Evolutionary conservation across 2,888 invertebrate species (phyloP).

Genomic region (Leptarthrus brevirostris): DNA sequence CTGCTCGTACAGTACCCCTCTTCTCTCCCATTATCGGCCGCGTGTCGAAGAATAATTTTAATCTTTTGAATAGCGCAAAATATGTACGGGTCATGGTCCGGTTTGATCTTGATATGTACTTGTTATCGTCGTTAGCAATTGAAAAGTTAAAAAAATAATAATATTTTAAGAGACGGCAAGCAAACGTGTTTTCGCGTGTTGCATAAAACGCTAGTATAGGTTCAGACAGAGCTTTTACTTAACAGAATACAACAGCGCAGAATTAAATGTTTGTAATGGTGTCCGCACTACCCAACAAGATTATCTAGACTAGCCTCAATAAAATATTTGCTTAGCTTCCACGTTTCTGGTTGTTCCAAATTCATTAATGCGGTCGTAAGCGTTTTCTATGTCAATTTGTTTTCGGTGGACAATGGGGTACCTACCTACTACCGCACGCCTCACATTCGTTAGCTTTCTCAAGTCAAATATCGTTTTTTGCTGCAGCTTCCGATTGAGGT

Average conservation of each 20-base stretch:
- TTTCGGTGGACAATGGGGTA: constrained; percentile 13
- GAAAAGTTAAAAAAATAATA: background rate
- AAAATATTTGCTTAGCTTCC: background rate
- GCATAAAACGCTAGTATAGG: constrained; percentile 21
- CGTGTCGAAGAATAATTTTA: constrained; percentile 13
- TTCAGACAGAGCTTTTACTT: too few relatives aligned
- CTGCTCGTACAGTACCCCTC: background rate
- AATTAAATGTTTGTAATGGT: too few relatives aligned
- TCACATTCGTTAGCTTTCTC: background rate
- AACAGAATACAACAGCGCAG: too few relatives aligned
- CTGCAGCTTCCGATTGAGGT: constrained; percentile 31
- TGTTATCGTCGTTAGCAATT: background rate
- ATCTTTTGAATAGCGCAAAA: constrained; percentile 5
- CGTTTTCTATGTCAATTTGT: constrained; percentile 3
- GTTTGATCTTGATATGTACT: background rate
- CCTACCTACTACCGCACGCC: too few relatives aligned
- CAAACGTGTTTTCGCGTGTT: constrained; percentile 13
- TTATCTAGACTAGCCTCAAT: background rate
- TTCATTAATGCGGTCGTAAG: background rate
- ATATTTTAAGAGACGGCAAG: background rate
- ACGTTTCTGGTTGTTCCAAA: background rate
- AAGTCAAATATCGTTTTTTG: background rate
- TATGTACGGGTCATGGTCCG: background rate
- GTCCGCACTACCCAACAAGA: too few relatives aligned
- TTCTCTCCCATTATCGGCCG: background rate